Base-by-base conservation (phyloP, 2,113 vertebrate species). In the Oryctolagus cuniculus region DNA sequence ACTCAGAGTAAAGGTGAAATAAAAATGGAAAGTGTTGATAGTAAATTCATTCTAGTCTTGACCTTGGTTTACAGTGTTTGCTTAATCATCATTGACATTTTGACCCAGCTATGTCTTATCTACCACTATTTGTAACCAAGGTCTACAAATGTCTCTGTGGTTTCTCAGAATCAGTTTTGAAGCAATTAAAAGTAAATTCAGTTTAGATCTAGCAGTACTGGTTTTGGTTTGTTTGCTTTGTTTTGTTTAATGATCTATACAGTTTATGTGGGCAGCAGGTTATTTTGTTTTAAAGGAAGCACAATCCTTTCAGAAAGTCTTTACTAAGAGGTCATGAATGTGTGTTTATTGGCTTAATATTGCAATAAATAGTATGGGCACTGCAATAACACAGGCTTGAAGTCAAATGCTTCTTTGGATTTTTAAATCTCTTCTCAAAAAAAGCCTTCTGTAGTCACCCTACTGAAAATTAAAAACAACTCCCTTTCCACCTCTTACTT, bases 121-220 rank as follows among this genome's bases (percentile, higher is more conserved):
- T 96, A 78, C 95, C 91, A 95, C 78, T 78, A 38, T 87, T 90
- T 67, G 22, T 55, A 92, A 44, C n/a, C 63, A 91, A 69, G 78
- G 77, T 1, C 27, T 64, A 2, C 58, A 93, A 82, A 91, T 83
- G 84, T 74, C 58, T 64, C 79, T 91, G 31, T 44, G 49, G 61
- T 88, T 87, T 75, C 24, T 49, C 29, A 63, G 67, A 73, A 82
- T 87, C 24, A 55, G 58, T 15, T 75, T 69, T 77, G 49, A 90
- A 72, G 21, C 36, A 82, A 24, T 87, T 93, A 3, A 6, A 72
- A 22, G 90, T 78, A 80, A 85, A 88, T 80, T 5, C 13, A 31
- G 7, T 53, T 81, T 82, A 84, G 67, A 90, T 63, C 13, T 11
- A 55, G 15, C 15, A 6, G 17, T 69, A 63, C 53, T 36, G 27